These are phyloP conservation scores for Monochamus alternatus DNA, from an alignment of 2,888 invertebrate genomes.

Conservation along the genomic window DNA sequence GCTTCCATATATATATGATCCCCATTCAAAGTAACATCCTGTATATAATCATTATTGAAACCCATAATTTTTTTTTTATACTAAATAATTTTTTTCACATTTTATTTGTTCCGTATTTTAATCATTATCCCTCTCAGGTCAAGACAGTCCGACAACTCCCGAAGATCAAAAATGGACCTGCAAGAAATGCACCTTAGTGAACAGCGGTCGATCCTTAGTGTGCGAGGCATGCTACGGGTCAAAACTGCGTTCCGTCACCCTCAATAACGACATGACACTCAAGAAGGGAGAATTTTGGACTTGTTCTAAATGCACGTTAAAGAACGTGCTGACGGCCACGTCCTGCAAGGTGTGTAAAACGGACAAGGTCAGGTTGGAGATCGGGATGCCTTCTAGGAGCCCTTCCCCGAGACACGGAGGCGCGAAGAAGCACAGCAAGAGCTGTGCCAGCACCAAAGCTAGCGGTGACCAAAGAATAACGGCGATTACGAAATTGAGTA, in stretches of 20 bases:
- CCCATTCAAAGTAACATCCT: too few relatives aligned
- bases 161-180: conserved; percentile 84
- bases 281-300: conserved; percentile 85
- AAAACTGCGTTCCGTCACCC: conserved; percentile 79
- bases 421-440: conserved; percentile 44
- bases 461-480: conserved; percentile 26
- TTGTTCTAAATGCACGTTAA: conserved; percentile 86
- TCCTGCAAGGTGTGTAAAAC: conserved; percentile 87
- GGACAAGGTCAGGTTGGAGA: conserved; percentile 69
- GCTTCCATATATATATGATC: too few relatives aligned
- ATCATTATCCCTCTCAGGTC: conserved; percentile 36
- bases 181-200: conserved; percentile 89
- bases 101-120: too few relatives aligned
- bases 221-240: conserved; percentile 94
- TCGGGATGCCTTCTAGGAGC: conserved; percentile 66
- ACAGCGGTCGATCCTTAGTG: conserved; percentile 79
- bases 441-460: conserved; percentile 31
- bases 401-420: conserved; percentile 73
- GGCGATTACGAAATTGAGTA: conserved; percentile 41
- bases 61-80: too few relatives aligned
- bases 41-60: too few relatives aligned
- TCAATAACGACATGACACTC: conserved; percentile 79
- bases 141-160: conserved; percentile 39
- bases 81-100: too few relatives aligned
- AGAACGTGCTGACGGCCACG: conserved; percentile 81